These are phyloP conservation scores for Petrosia ficiformis DNA, from an alignment of 37 sponge, comb jelly and placozoan genomes.

Conservation along the genomic window DNA sequence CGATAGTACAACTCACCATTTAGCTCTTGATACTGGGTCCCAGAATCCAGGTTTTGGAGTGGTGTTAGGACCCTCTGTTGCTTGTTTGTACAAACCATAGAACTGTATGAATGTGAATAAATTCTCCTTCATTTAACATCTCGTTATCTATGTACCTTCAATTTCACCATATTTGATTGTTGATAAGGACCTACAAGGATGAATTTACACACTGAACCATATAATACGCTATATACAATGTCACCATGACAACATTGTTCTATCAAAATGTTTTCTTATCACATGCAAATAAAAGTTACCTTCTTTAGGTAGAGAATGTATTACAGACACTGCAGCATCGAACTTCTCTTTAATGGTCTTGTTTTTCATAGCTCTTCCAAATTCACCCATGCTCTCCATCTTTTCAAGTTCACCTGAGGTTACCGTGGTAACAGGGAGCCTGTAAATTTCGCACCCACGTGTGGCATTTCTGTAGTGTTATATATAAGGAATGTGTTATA, in stretches of 20 bases:
- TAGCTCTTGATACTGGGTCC: conserved; percentile 50
- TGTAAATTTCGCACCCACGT: too few relatives aligned
- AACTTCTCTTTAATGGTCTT: conserved; percentile 51
- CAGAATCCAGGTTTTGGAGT: conserved; percentile 56
- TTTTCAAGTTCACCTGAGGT: background rate
- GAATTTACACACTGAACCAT: background rate
- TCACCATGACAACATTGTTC: too few relatives aligned
- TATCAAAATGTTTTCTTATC: too few relatives aligned
- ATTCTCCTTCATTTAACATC: background rate
- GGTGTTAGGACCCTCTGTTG: conserved; percentile 60
- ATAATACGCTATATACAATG: too few relatives aligned
- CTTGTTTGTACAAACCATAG: conserved; percentile 79
- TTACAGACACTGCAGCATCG: conserved; percentile 46
- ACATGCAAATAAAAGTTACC: conserved; percentile 24
- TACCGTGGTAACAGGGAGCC: background rate
- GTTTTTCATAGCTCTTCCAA: background rate
- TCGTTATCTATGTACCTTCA: conserved; percentile 32
- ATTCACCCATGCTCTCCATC: background rate
- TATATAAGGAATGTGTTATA: too few relatives aligned
- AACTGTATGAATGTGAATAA: conserved; percentile 36
- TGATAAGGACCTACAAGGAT: conserved; percentile 55
- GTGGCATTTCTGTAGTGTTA: too few relatives aligned
- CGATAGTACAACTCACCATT: conserved; percentile 68
- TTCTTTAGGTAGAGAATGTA: conserved; percentile 65
- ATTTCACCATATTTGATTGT: conserved; percentile 52